Conservation (phyloP, 2,888 invertebrate genomes). For the Nomada fucata region DNA sequence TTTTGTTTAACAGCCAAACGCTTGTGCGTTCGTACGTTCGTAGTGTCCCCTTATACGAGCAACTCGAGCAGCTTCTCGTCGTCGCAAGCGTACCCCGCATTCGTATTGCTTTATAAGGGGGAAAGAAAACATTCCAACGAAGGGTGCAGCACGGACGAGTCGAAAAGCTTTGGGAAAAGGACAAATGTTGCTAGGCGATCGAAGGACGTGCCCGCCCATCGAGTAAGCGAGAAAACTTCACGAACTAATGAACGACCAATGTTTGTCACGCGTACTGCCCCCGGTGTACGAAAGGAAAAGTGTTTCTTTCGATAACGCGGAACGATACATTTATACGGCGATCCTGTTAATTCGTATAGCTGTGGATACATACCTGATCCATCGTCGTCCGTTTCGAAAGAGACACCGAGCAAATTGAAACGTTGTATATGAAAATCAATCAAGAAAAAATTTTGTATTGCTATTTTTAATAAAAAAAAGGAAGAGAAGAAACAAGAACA, state of each 20-base stretch:
- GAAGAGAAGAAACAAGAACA: conserved; percentile 35
- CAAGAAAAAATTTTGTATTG: conserved; percentile 80
- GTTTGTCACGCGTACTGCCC: conserved; percentile 50
- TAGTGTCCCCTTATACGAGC: background rate
- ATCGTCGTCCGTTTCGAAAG: conserved; percentile 72
- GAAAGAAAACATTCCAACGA: background rate
- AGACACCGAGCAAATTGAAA: conserved; percentile 72
- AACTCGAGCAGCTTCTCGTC: background rate
- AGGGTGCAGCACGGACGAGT: background rate
- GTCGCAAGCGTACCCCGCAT: background rate
- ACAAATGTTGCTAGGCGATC: conserved; percentile 57
- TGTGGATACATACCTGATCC: conserved; percentile 68
- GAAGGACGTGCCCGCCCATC: conserved; percentile 74
- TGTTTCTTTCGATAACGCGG: conserved; percentile 79
- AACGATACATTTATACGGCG: conserved; percentile 82
- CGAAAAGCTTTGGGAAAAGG: background rate
- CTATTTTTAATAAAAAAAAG: conserved; percentile 81
- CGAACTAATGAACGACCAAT: conserved; percentile 59
- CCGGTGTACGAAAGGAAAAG: conserved; percentile 64
- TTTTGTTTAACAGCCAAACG: background rate
- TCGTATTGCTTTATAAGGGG: background rate
- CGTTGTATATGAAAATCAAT: conserved; percentile 76
- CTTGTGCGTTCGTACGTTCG: background rate
- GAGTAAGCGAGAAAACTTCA: conserved; percentile 68
- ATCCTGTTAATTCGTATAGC: conserved; percentile 77